phyloP scores from a whole-genome alignment of 2,113 vertebrate species.

The Pterophyllum scalare region DNA sequence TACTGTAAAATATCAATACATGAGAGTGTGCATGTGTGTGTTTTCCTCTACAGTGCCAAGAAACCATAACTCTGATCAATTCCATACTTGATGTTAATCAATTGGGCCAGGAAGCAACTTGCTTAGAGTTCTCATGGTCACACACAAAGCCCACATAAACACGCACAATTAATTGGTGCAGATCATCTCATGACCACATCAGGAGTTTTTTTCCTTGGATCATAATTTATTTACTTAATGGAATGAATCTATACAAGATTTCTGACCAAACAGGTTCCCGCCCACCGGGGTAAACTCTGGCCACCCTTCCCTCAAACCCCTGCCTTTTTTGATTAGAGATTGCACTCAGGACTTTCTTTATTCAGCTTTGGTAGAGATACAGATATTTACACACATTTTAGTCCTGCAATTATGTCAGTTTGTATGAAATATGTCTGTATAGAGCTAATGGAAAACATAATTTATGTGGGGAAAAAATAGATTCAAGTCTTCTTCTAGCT shows the following conservation, averaged over 20 bases:
- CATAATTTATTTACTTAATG: slow-evolving; percentile 35
- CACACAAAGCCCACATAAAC: not conserved
- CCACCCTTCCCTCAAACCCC: slow-evolving; percentile 84
- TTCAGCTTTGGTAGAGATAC: slow-evolving; percentile 73
- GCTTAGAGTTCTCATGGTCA: slow-evolving; percentile 78
- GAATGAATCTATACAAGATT: slow-evolving; percentile 85
- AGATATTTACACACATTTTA: not conserved
- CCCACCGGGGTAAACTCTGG: slow-evolving; percentile 75
- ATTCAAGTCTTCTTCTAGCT: not conserved
- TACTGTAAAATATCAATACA: not conserved
- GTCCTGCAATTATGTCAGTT: not conserved
- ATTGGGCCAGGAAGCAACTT: slow-evolving; percentile 82
- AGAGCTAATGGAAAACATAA: not conserved
- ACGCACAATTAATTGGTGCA: not conserved
- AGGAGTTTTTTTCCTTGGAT: not conserved
- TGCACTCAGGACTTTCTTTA: slow-evolving; percentile 81
- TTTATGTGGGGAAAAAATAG: not conserved
- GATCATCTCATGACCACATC: not conserved
- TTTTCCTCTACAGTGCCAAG: slow-evolving; percentile 74
- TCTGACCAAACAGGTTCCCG: slow-evolving; percentile 84
- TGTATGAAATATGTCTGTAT: not conserved
- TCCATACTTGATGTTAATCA: slow-evolving; percentile 85
- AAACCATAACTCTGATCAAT: slow-evolving; percentile 80
- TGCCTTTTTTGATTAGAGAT: slow-evolving; percentile 84
- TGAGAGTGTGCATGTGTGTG: not conserved